These are phyloP conservation scores for Coremacera marginata DNA, from an alignment of 2,888 invertebrate species.

Conservation along the genomic window DNA sequence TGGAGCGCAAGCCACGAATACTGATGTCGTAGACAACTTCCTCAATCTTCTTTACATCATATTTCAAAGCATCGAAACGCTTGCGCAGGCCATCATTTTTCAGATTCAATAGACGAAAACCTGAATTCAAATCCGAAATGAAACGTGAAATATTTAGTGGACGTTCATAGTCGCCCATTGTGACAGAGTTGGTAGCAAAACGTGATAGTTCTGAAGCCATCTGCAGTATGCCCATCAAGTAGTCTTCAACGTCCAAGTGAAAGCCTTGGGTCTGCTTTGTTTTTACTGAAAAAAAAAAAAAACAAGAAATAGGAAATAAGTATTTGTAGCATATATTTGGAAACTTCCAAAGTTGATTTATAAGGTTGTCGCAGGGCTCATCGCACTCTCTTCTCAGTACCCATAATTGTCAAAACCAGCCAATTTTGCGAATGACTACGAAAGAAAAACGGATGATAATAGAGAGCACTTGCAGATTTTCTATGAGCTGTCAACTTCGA, in stretches of 20 bases:
- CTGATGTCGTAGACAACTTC: constrained; percentile 89
- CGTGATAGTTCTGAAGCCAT: constrained; percentile 87
- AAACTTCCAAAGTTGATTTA: too few relatives aligned
- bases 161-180: constrained; percentile 83
- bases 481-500: too few relatives aligned
- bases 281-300: constrained; percentile 73
- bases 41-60: constrained; percentile 94
- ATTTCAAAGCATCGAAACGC: constrained; percentile 88
- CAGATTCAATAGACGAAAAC: constrained; percentile 88
- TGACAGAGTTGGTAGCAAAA: constrained; percentile 86
- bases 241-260: constrained; percentile 92
- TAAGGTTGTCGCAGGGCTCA: too few relatives aligned
- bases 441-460: too few relatives aligned
- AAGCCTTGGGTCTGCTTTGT: constrained; percentile 78
- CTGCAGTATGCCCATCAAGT: constrained; percentile 84
- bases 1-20: constrained; percentile 77
- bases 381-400: too few relatives aligned
- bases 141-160: constrained; percentile 89
- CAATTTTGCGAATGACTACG: too few relatives aligned
- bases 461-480: too few relatives aligned
- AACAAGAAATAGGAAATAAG: constrained; percentile 44
- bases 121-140: constrained; percentile 88
- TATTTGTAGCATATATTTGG: neutral
- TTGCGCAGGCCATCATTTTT: constrained; percentile 92
- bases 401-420: too few relatives aligned